A percentile compares a stretch with the other conserved stretches of the same genome.
These are phyloP conservation scores for Gila orcuttii DNA, from an alignment of 2,113 vertebrate genomes.

Conservation along the genomic window DNA sequence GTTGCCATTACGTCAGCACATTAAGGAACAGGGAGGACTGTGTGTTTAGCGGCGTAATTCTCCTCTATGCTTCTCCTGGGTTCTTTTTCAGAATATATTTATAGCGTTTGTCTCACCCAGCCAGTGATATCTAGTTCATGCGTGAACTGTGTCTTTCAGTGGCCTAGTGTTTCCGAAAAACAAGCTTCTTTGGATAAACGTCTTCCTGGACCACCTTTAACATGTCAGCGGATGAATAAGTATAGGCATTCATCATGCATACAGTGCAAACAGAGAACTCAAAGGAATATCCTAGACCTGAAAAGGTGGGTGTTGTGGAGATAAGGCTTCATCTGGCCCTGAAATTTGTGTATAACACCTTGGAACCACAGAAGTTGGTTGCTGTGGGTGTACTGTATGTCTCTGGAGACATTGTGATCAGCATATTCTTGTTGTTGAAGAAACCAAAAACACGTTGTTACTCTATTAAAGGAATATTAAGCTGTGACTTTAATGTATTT, in stretches of 20 bases:
- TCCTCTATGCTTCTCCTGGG: not conserved
- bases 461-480: not conserved
- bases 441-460: constrained; percentile 1
- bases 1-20: constrained; percentile 25
- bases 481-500: not conserved
- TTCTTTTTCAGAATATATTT: constrained; percentile 41
- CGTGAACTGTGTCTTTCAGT: constrained; percentile 24
- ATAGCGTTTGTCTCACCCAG: constrained; percentile 29
- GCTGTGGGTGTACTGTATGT: constrained; percentile 15
- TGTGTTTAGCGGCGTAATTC: not conserved
- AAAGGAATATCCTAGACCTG: constrained; percentile 9
- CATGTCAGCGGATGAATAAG: constrained; percentile 39
- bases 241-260: constrained; percentile 51
- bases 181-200: not conserved
- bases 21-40: not conserved
- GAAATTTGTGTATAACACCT: constrained; percentile 13
- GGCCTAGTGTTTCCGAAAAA: constrained; percentile 40
- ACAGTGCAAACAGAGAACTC: not conserved
- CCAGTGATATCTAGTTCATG: constrained; percentile 33
- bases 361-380: constrained; percentile 20
- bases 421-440: not conserved
- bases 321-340: constrained; percentile 7
- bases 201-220: constrained; percentile 37
- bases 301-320: not conserved
- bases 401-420: not conserved